phyloP scores from a whole-genome alignment of 2,888 invertebrate species.

The Laothoe populi region DNA sequence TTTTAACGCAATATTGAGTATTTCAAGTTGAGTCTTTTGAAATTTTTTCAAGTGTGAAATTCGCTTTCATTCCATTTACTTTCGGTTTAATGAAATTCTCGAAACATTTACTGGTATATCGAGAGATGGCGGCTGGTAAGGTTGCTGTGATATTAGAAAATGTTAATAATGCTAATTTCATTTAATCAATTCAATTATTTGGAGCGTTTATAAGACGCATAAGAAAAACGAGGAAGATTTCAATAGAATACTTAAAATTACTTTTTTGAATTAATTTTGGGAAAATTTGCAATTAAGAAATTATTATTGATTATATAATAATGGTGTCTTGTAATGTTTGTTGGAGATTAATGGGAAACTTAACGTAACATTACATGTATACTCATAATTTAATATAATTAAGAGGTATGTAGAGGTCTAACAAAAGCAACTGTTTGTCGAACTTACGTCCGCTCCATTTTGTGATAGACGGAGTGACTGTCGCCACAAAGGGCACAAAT shows the following conservation, averaged over 20 bases:
- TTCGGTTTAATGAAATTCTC: constrained; percentile 74
- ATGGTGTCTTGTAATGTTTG: neutral
- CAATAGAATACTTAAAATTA: constrained; percentile 25
- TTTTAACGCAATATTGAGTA: constrained; percentile 70
- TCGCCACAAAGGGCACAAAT: too few relatives aligned
- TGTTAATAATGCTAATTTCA: constrained; percentile 60
- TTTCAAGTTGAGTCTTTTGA: constrained; percentile 69
- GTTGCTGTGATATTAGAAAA: constrained; percentile 47
- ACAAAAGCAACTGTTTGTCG: too few relatives aligned
- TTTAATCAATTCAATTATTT: constrained; percentile 48
- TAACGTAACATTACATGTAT: too few relatives aligned
- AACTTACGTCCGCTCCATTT: too few relatives aligned
- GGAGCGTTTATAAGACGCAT: constrained; percentile 16
- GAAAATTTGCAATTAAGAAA: constrained; percentile 3
- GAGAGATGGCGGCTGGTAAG: constrained; percentile 33
- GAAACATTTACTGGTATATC: constrained; percentile 50
- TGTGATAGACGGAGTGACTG: too few relatives aligned
- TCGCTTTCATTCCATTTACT: constrained; percentile 71
- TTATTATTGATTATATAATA: neutral
- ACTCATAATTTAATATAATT: too few relatives aligned
- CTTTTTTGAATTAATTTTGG: constrained; percentile 2
- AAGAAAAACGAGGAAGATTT: constrained; percentile 24
- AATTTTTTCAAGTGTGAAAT: constrained; percentile 75
- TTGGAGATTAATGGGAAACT: too few relatives aligned
- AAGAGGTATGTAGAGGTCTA: too few relatives aligned